These are phyloP conservation scores for Meloidogyne chitwoodi DNA, from an alignment of 1,140 invertebrate species.

Conservation along the genomic window DNA sequence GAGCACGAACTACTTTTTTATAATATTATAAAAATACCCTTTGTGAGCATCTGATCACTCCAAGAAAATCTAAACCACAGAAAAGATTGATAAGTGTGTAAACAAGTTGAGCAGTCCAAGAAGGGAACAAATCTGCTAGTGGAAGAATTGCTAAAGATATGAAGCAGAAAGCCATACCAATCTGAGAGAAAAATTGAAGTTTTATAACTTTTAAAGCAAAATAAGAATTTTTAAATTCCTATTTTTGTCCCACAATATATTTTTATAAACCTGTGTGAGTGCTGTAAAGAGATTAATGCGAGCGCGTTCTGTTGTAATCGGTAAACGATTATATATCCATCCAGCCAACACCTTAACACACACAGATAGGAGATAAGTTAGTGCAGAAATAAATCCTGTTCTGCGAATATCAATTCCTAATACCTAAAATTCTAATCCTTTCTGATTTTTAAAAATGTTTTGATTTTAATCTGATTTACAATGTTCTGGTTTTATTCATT, in stretches of 20 bases:
- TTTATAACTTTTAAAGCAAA: too few relatives aligned
- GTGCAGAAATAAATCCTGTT: background rate
- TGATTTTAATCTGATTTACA: background rate
- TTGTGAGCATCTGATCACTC: conserved; percentile 8
- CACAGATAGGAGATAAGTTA: background rate
- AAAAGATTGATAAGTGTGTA: background rate
- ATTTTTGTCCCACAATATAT: background rate
- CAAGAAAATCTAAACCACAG: conserved; percentile 5
- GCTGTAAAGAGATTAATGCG: background rate
- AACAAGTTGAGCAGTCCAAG: background rate
- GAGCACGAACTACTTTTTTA: too few relatives aligned
- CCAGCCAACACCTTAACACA: background rate
- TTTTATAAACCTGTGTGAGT: background rate
- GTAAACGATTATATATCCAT: background rate
- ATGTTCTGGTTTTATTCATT: background rate
- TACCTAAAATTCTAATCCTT: background rate
- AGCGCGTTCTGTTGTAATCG: background rate
- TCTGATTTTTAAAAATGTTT: background rate
- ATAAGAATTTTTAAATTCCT: background rate
- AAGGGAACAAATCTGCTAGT: background rate
- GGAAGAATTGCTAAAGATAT: background rate
- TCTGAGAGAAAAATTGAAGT: background rate
- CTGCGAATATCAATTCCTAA: background rate
- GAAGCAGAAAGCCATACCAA: background rate
- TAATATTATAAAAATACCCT: background rate